These are phyloP conservation scores for Biston betularia DNA, from an alignment of 2,888 invertebrate species.

Conservation along the genomic window DNA sequence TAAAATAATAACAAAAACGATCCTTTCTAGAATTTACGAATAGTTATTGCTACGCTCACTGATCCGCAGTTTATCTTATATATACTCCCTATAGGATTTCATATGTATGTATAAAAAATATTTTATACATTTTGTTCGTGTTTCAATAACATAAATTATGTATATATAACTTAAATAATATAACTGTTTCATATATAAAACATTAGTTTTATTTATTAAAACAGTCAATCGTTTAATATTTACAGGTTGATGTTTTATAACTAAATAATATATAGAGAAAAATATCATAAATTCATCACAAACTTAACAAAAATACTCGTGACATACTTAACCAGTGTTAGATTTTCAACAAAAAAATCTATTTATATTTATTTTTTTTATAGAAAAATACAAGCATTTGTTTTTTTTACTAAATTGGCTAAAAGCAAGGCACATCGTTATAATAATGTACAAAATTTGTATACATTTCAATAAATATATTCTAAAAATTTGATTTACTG, in stretches of 20 bases:
- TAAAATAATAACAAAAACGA: slow-evolving; percentile 59
- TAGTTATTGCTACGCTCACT: slow-evolving; percentile 51
- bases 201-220: slow-evolving; percentile 3
- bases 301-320: slow-evolving; percentile 68
- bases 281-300: slow-evolving; percentile 68
- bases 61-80: slow-evolving; percentile 53
- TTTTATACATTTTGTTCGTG: slow-evolving; percentile 50
- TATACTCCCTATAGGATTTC: slow-evolving; percentile 24
- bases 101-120: background rate
- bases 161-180: slow-evolving; percentile 5
- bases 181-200: slow-evolving; percentile 19
- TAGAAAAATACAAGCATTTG: slow-evolving; percentile 50
- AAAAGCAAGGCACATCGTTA: slow-evolving; percentile 69
- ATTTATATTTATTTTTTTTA: slow-evolving; percentile 46
- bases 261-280: slow-evolving; percentile 9
- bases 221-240: slow-evolving; percentile 6
- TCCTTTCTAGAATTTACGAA: slow-evolving; percentile 31
- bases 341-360: slow-evolving; percentile 57
- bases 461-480: slow-evolving; percentile 31
- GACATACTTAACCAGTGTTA: slow-evolving; percentile 72
- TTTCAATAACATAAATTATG: slow-evolving; percentile 18
- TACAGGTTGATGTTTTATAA: slow-evolving; percentile 24
- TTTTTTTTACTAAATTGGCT: slow-evolving; percentile 50
- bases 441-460: slow-evolving; percentile 55
- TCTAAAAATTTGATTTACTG: slow-evolving; percentile 79